Evolutionary conservation across 2,113 vertebrate species (phyloP).

Genomic region (Pimephales promelas): DNA sequence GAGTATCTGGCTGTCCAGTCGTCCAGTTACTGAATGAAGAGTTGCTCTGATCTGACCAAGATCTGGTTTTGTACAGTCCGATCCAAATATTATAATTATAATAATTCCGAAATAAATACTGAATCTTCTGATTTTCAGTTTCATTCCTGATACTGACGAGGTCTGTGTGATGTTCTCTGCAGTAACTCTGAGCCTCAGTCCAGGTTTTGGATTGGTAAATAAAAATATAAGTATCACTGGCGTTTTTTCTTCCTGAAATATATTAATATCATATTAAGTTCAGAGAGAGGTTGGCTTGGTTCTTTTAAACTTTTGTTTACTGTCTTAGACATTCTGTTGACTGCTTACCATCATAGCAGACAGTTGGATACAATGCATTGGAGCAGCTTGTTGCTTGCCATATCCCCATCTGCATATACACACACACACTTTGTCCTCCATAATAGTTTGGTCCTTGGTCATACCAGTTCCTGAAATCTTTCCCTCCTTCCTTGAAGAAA

Average conservation of each 20-base stretch:
- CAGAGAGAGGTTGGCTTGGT: too few species aligned
- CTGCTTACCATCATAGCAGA: slow-evolving; percentile 34
- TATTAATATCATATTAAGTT: too few species aligned
- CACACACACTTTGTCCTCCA: background rate
- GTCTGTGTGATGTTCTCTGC: slow-evolving; percentile 44
- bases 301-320: too few species aligned
- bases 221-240: background rate
- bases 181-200: slow-evolving; percentile 38
- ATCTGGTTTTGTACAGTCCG: slow-evolving; percentile 46
- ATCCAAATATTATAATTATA: slow-evolving; percentile 24
- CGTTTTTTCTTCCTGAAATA: background rate
- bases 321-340: too few species aligned
- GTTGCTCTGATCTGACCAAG: slow-evolving; percentile 48
- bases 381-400: background rate
- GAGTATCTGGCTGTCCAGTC: background rate
- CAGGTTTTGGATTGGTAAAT: background rate
- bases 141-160: slow-evolving; percentile 34
- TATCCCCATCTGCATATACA: fast-evolving
- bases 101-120: background rate
- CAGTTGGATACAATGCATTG: fast-evolving
- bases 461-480: slow-evolving; percentile 41
- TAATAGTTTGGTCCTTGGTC: background rate
- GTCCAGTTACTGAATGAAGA: slow-evolving; percentile 45
- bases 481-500: background rate
- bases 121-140: slow-evolving; percentile 22